Evolutionary conservation across 2,888 invertebrate genomes (phyloP).

Genomic region (Bellardia pandia): DNA sequence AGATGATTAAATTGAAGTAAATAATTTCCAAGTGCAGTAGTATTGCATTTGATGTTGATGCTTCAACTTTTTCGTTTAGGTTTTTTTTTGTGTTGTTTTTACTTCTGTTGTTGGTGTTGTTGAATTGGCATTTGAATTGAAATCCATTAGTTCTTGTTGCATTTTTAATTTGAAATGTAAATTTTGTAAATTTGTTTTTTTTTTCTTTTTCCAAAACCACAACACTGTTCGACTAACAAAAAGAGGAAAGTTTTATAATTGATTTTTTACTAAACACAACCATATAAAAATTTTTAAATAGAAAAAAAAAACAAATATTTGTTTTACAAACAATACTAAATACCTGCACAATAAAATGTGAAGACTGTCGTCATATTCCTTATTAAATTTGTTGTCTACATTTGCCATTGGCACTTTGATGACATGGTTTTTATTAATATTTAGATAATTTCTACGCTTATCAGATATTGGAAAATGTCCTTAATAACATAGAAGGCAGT

Average conservation of each 20-base stretch:
- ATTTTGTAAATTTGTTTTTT: constrained; percentile 63
- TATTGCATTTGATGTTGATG: constrained; percentile 51
- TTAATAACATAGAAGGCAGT: no score
- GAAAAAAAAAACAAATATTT: not conserved
- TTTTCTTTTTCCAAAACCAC: constrained; percentile 48
- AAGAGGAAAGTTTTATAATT: constrained; percentile 67
- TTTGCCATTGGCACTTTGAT: no score
- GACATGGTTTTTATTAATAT: no score
- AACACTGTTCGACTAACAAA: constrained; percentile 50
- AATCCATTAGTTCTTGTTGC: constrained; percentile 73
- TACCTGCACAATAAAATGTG: not conserved
- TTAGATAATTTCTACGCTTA: no score
- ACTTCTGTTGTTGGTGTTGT: constrained; percentile 45
- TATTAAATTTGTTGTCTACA: no score
- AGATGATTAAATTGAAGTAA: constrained; percentile 50
- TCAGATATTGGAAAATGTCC: no score
- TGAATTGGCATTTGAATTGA: constrained; percentile 66
- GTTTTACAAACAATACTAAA: constrained; percentile 15
- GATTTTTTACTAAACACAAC: constrained; percentile 53
- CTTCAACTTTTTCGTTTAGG: constrained; percentile 53
- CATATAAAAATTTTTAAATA: not conserved
- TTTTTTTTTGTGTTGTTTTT: constrained; percentile 17
- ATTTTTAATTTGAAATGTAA: constrained; percentile 73
- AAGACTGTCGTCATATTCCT: no score
- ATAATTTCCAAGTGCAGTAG: constrained; percentile 52